Percentiles rank a stretch among this genome's conserved stretches.
Evolutionary conservation across 1,140 invertebrate genomes (phyloP).

Genomic region (Bacillus rossius): DNA sequence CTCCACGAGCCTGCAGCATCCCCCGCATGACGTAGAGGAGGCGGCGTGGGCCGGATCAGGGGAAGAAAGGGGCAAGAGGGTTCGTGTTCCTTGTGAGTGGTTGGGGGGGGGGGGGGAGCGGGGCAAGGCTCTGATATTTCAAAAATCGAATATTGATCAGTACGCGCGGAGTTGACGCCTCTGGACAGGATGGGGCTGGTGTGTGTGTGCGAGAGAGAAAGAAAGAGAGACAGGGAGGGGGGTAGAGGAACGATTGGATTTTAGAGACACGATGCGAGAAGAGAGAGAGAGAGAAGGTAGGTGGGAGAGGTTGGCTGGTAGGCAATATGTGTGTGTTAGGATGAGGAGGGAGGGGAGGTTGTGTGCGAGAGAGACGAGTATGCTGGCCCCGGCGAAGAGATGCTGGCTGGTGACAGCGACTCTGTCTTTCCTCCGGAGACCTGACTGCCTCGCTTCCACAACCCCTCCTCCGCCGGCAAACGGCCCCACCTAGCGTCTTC

Average conservation of each 20-base stretch:
- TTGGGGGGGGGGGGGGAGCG: background rate
- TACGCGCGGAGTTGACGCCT: constrained; percentile 11
- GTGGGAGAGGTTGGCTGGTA: background rate
- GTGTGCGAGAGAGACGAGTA: too few species aligned
- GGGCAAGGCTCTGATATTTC: constrained; percentile 10
- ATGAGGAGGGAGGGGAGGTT: too few species aligned
- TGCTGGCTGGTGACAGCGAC: too few species aligned
- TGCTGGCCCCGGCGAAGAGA: too few species aligned
- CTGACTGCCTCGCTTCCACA: too few species aligned
- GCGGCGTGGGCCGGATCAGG: background rate
- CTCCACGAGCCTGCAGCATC: background rate
- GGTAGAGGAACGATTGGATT: constrained; percentile 13
- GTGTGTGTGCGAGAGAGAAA: too few species aligned
- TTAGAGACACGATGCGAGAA: constrained; percentile 3
- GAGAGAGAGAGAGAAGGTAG: background rate
- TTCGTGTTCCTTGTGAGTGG: too few species aligned
- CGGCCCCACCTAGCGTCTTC: too few species aligned
- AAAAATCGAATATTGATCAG: constrained; percentile 18
- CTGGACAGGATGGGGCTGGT: constrained; percentile 5
- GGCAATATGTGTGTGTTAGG: too few species aligned
- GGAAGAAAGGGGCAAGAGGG: background rate
- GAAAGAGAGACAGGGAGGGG: background rate
- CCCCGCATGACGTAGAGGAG: background rate
- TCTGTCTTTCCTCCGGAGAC: too few species aligned
- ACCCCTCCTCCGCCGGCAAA: too few species aligned